These are phyloP conservation scores for Meloidogyne floridensis DNA, from an alignment of 1,140 invertebrate genomes.

Conservation along the genomic window DNA sequence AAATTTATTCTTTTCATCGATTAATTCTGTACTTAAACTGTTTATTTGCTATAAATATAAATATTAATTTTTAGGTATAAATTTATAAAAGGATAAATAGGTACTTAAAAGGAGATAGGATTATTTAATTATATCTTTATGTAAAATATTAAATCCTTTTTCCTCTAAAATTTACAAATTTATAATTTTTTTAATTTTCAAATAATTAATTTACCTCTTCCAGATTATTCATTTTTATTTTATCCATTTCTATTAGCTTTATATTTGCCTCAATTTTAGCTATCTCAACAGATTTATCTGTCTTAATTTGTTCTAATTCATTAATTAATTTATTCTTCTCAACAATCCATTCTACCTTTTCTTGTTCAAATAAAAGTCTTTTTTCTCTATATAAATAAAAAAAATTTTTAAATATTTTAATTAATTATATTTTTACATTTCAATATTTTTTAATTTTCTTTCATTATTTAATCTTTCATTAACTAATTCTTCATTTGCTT, in stretches of 20 bases:
- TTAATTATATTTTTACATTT: background rate
- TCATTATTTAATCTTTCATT: conserved; percentile 3
- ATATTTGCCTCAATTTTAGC: background rate
- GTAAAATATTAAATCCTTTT: no score
- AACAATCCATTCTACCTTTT: background rate
- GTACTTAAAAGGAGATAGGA: no score
- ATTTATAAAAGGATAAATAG: no score
- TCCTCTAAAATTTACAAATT: no score
- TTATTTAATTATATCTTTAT: no score
- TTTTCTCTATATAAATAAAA: background rate
- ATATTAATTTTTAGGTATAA: no score
- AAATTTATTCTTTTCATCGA: background rate
- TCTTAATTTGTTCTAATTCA: background rate
- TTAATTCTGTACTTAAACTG: background rate
- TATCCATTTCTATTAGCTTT: background rate
- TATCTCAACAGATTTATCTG: background rate
- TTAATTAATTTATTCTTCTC: background rate
- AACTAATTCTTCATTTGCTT: background rate
- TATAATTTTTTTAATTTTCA: no score
- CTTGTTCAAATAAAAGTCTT: background rate
- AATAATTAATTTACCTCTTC: background rate
- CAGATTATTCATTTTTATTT: background rate
- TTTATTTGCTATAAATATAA: background rate
- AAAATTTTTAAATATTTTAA: background rate
- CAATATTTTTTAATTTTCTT: background rate